phyloP scores from a whole-genome alignment of 2,888 invertebrate genomes.

The Nephrotoma flavescens region DNA sequence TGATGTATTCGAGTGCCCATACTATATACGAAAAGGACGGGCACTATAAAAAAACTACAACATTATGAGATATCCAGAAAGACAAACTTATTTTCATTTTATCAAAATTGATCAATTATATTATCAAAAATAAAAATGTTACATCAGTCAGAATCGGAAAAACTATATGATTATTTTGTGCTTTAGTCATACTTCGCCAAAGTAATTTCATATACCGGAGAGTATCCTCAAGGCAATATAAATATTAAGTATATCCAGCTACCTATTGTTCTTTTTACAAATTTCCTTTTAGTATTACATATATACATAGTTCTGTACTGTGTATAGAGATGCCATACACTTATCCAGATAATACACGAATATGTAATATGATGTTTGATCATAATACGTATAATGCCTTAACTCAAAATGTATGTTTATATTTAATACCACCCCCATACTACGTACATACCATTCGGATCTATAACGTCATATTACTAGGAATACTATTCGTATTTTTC shows the following conservation, averaged over 20 bases:
- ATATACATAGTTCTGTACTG: not conserved
- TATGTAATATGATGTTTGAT: not conserved
- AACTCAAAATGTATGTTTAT: not conserved
- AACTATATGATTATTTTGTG: not conserved
- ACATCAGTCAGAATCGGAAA: not conserved
- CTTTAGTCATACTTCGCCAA: not conserved
- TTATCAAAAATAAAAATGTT: not conserved
- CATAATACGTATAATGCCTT: not conserved
- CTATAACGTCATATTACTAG: not conserved
- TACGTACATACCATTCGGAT: not conserved
- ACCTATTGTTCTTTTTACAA: not conserved
- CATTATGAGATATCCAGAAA: not conserved
- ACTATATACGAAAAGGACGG: not conserved
- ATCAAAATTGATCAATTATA: not conserved
- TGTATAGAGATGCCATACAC: not conserved
- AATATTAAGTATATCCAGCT: not conserved
- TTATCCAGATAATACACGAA: not conserved
- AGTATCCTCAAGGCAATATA: not conserved
- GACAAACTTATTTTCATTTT: not conserved
- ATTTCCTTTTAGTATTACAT: not conserved
- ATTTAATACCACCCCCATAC: not conserved
- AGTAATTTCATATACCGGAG: not conserved
- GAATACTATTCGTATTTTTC: not conserved
- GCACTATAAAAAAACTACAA: not conserved
- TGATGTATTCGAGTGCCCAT: not conserved